These are phyloP conservation scores for Rhodeus uyekii DNA, from an alignment of 2,797 vertebrate species.

Conservation along the genomic window DNA sequence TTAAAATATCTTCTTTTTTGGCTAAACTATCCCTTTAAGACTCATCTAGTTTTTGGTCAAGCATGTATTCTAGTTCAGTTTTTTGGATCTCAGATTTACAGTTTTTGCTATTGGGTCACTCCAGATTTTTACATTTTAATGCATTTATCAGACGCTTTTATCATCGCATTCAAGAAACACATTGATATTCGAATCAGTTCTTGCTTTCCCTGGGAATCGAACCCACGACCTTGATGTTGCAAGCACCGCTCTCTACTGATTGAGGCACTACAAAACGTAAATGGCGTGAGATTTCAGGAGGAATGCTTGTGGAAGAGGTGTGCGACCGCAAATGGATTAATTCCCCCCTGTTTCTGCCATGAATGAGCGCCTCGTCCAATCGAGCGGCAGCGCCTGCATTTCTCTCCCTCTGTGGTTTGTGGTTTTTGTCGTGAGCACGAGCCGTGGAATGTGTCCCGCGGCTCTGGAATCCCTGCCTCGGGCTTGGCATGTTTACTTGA, in stretches of 20 bases:
- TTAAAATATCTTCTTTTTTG: no score
- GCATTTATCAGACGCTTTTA: no score
- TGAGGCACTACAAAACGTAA: not conserved
- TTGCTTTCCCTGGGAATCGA: no score
- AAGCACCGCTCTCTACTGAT: no score
- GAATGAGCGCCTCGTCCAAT: not conserved
- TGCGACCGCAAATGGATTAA: not conserved
- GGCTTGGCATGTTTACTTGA: conserved; percentile 19
- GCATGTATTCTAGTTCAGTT: not conserved
- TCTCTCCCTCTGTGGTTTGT: not conserved
- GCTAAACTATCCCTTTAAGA: not conserved
- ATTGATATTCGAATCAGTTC: no score
- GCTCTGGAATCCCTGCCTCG: not conserved
- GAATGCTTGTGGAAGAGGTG: not conserved
- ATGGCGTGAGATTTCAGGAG: not conserved
- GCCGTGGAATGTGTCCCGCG: conserved; percentile 15
- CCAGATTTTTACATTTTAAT: no score
- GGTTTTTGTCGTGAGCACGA: not conserved
- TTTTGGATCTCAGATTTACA: not conserved
- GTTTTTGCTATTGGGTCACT: no score
- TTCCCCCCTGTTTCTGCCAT: not conserved
- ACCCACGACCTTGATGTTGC: no score
- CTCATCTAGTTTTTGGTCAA: conserved; percentile 1
- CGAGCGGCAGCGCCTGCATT: not conserved
- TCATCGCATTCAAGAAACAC: no score